A percentile compares a stretch with the other conserved stretches of the same genome.
phyloP scores from a whole-genome alignment of 2,113 vertebrate genomes.

The Anser brachyrhynchus region DNA sequence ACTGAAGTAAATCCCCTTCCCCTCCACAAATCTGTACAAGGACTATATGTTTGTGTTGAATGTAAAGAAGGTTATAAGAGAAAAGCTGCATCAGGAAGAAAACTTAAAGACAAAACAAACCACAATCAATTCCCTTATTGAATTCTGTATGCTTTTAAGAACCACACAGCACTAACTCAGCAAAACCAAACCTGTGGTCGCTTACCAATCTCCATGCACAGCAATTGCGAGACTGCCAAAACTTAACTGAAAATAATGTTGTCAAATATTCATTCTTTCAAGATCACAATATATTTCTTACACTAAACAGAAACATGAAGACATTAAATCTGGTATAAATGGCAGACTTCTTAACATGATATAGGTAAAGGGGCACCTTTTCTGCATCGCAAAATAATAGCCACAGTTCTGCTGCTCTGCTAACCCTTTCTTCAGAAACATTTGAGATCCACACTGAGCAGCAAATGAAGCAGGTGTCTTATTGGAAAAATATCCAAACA shows the following conservation, averaged over 20 bases:
- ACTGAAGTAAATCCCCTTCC: not conserved
- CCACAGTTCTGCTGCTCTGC: not conserved
- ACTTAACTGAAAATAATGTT: conserved; percentile 66
- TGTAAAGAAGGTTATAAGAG: conserved; percentile 61
- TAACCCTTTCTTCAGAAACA: not conserved
- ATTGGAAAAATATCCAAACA: not conserved
- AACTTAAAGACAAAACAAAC: conserved; percentile 47
- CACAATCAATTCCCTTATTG: not conserved
- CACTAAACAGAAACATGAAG: not conserved
- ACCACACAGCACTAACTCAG: conserved; percentile 62
- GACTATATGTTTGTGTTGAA: conserved; percentile 4
- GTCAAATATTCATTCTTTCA: conserved; percentile 55
- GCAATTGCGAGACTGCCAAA: conserved; percentile 38
- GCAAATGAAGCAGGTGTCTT: not conserved
- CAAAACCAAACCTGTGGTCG: conserved; percentile 38
- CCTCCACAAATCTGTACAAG: not conserved
- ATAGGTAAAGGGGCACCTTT: not conserved
- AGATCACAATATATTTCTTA: not conserved
- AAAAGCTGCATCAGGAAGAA: conserved; percentile 43
- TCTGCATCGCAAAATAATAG: not conserved
- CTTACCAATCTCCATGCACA: conserved; percentile 55
- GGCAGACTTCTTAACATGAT: not conserved
- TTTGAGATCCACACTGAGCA: not conserved
- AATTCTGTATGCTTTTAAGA: not conserved
- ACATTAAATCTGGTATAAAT: not conserved